Conservation (phyloP, 2,888 invertebrate species). For the Orthonevra nobilis region DNA sequence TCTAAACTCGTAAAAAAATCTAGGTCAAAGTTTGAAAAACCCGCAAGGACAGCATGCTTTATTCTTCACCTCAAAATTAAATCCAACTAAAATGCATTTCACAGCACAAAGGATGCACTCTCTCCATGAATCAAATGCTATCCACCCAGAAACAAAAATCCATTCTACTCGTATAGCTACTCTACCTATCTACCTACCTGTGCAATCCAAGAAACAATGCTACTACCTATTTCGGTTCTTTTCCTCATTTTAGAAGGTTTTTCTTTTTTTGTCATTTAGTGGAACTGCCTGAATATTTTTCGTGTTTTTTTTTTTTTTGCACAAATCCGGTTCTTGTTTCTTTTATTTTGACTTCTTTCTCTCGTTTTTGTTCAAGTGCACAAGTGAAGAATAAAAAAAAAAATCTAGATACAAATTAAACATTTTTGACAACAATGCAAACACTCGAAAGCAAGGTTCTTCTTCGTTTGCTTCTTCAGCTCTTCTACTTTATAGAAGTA, state of each 20-base stretch:
- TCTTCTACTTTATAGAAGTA: constrained; percentile 18
- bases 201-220: constrained; percentile 41
- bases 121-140: constrained; percentile 54
- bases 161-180: too few relatives aligned
- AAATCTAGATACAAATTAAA: constrained; percentile 47
- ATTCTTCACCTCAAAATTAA: constrained; percentile 2
- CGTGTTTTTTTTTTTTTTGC: constrained; percentile 49
- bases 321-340: constrained; percentile 60
- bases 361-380: constrained; percentile 34
- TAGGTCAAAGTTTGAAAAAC: constrained; percentile 43
- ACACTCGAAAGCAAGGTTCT: constrained; percentile 46
- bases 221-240: too few relatives aligned
- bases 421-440: constrained; percentile 68
- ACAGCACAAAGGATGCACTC: constrained; percentile 52
- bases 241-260: too few relatives aligned
- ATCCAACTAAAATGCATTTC: constrained; percentile 35
- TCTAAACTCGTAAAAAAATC: constrained; percentile 23
- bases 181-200: too few relatives aligned
- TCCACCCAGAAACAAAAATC: constrained; percentile 36
- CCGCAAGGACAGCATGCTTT: constrained; percentile 37
- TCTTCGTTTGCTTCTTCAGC: neutral
- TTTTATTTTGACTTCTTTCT: constrained; percentile 18
- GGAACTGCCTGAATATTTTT: too few relatives aligned
- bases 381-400: too few relatives aligned
- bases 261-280: too few relatives aligned